Conservation (phyloP, 1,140 invertebrate species). For the Drosophila athabasca region DNA sequence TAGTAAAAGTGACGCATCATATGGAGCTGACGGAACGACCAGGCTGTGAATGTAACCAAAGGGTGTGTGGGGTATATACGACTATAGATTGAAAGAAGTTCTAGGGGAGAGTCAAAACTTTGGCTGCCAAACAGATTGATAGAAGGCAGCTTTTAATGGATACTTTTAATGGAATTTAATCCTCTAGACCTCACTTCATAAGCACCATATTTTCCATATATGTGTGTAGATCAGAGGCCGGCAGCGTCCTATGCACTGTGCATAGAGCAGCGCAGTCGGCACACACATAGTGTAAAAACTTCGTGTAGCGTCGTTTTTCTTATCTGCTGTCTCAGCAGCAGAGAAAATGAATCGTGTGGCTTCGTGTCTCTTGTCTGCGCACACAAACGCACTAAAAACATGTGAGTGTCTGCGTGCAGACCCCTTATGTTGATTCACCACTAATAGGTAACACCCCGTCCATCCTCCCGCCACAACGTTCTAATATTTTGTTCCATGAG, state of each 20-base stretch:
- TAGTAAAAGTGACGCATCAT: constrained; percentile 77
- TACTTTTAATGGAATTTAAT: background rate
- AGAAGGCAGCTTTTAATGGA: background rate
- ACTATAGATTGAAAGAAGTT: background rate
- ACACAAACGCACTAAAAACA: too few relatives aligned
- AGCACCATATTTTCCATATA: background rate
- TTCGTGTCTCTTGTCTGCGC: too few relatives aligned
- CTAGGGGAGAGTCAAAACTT: too few relatives aligned
- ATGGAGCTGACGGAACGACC: constrained; percentile 40
- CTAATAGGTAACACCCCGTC: constrained; percentile 8
- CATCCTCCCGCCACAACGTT: constrained; percentile 3
- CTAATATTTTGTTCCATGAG: constrained; percentile 37
- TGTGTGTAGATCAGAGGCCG: too few relatives aligned
- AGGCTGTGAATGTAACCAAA: constrained; percentile 3
- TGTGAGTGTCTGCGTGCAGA: too few relatives aligned
- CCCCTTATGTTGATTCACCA: background rate
- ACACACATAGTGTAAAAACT: too few relatives aligned
- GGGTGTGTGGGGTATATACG: constrained; percentile 6
- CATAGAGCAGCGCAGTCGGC: too few relatives aligned
- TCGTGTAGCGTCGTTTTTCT: too few relatives aligned
- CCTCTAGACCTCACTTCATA: too few relatives aligned
- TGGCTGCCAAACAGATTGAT: background rate
- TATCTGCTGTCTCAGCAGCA: too few relatives aligned
- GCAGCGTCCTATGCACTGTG: too few relatives aligned
- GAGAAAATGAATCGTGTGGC: too few relatives aligned